These are phyloP conservation scores for Nannospalax galili DNA, from an alignment of 2,113 vertebrate genomes.

Conservation along the genomic window DNA sequence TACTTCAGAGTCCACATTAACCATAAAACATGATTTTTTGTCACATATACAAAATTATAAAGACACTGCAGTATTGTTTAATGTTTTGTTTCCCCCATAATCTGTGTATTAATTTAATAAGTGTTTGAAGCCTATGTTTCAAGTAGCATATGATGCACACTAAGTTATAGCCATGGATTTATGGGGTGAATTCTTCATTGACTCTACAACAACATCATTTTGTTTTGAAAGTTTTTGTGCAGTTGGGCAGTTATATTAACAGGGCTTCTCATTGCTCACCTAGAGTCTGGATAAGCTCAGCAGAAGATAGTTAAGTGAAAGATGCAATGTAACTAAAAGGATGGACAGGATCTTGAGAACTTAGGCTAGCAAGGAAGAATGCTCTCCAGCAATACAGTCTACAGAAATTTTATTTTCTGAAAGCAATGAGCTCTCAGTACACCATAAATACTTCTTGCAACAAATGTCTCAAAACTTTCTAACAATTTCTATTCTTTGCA, in stretches of 20 bases:
- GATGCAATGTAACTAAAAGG: background rate
- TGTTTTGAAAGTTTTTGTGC: background rate
- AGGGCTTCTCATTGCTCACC: background rate
- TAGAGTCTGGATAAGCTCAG: background rate
- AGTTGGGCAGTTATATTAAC: background rate
- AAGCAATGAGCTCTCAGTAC: background rate
- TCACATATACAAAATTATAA: background rate
- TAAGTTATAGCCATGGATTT: background rate
- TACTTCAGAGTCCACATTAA: background rate
- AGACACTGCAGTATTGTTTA: background rate
- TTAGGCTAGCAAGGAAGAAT: background rate
- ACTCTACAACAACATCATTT: background rate
- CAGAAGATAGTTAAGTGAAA: background rate
- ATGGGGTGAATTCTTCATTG: background rate
- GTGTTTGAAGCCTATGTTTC: background rate
- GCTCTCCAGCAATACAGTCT: background rate
- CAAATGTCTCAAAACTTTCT: background rate
- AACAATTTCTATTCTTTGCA: background rate
- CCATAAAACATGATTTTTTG: background rate
- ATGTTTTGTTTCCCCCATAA: background rate
- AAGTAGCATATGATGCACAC: background rate
- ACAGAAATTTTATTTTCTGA: background rate
- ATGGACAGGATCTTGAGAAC: background rate
- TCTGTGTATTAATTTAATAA: background rate
- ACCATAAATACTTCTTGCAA: background rate